These are phyloP conservation scores for Mixornis gularis DNA, from an alignment of 2,113 vertebrate species.

Conservation along the genomic window DNA sequence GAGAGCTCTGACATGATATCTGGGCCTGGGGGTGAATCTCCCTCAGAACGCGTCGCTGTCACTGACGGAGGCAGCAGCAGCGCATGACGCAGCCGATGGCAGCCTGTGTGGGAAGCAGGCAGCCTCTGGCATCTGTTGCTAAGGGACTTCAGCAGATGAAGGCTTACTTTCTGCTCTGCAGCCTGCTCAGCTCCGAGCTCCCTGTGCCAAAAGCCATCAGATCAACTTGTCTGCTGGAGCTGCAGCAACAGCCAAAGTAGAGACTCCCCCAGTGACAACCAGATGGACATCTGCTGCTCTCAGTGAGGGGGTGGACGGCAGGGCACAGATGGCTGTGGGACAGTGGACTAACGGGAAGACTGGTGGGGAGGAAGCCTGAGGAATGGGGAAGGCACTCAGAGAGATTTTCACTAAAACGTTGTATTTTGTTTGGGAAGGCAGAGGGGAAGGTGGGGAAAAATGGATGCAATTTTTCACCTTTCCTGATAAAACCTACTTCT, in stretches of 20 bases:
- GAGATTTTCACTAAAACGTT: background rate
- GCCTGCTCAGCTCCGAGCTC: background rate
- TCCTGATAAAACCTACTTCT: background rate
- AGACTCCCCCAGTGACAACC: background rate
- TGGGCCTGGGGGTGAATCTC: background rate
- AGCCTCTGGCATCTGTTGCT: conserved; percentile 34
- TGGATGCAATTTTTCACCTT: background rate
- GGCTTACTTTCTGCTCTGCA: conserved; percentile 1
- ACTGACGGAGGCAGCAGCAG: background rate
- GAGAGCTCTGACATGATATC: background rate
- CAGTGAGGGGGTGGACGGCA: accelerated
- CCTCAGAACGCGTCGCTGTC: background rate
- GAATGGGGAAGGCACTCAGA: background rate
- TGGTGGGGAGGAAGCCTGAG: background rate
- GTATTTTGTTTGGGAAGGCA: background rate
- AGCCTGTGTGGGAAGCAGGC: background rate
- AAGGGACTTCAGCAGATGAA: background rate
- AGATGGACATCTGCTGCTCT: conserved; percentile 2
- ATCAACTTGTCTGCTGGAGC: conserved; percentile 1
- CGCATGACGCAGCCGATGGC: background rate
- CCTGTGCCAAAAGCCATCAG: conserved; percentile 29
- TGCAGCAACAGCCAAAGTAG: conserved; percentile 7
- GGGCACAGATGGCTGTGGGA: conserved; percentile 9
- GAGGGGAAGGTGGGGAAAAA: background rate
- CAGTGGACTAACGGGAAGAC: background rate